These are phyloP conservation scores for Rotaria macrura DNA, from an alignment of 2,888 invertebrate genomes.

Conservation along the genomic window DNA sequence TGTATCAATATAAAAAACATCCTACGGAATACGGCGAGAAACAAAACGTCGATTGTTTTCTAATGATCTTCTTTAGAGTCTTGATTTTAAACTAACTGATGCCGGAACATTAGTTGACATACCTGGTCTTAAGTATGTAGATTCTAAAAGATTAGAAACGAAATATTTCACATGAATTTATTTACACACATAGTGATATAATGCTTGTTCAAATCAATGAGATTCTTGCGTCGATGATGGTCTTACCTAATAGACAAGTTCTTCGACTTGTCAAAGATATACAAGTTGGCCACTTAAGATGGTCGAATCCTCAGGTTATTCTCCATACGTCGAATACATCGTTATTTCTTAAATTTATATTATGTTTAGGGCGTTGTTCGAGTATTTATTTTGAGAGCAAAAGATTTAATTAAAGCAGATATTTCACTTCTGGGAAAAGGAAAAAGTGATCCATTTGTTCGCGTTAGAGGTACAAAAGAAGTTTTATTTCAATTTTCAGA, in stretches of 20 bases:
- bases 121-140: not conserved
- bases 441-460: slow-evolving; percentile 33
- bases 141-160: not conserved
- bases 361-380: slow-evolving; percentile 24
- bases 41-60: no score
- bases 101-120: not conserved
- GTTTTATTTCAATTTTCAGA: no score
- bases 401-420: slow-evolving; percentile 30
- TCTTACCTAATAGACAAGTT: slow-evolving; percentile 31
- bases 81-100: not conserved
- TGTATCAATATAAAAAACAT: no score
- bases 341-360: no score
- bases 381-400: slow-evolving; percentile 19
- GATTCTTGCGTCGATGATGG: slow-evolving; percentile 21
- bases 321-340: no score
- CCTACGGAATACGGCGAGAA: no score
- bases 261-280: slow-evolving; percentile 24
- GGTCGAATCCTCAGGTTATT: slow-evolving; percentile 9
- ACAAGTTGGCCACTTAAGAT: slow-evolving; percentile 6
- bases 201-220: slow-evolving; percentile 2
- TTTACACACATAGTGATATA: not conserved
- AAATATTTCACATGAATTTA: not conserved
- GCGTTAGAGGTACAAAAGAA: slow-evolving; percentile 1
- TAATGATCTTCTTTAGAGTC: not conserved
- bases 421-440: slow-evolving; percentile 29